Conservation (phyloP, 1,140 invertebrate species). For the Dendroctonus ponderosae region DNA sequence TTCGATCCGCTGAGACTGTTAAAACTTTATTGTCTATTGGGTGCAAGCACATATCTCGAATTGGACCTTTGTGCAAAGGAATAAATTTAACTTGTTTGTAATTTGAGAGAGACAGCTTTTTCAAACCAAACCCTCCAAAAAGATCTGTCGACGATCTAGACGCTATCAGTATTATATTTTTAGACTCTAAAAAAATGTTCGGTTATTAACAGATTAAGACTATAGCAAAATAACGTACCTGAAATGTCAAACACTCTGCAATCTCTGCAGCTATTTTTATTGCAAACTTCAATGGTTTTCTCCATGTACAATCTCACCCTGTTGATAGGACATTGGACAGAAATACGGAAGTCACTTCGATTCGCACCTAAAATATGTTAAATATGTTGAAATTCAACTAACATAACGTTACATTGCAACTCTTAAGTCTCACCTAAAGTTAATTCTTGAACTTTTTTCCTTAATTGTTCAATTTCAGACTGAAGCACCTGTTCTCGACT, state of each 20-base stretch:
- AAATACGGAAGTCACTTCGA: slow-evolving; percentile 10
- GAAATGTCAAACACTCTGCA: slow-evolving; percentile 78
- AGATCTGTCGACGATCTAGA: slow-evolving; percentile 62
- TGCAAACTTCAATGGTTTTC: slow-evolving; percentile 63
- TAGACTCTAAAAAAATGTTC: slow-evolving; percentile 39
- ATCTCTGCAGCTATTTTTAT: slow-evolving; percentile 68
- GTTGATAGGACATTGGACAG: slow-evolving; percentile 21
- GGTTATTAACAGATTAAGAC: slow-evolving; percentile 34
- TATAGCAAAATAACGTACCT: slow-evolving; percentile 35
- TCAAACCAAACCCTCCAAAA: slow-evolving; percentile 76
- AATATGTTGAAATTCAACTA: background rate
- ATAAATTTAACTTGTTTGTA: slow-evolving; percentile 61
- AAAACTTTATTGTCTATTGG: slow-evolving; percentile 66
- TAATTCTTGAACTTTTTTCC: slow-evolving; percentile 45
- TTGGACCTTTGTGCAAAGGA: slow-evolving; percentile 66
- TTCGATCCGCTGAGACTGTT: slow-evolving; percentile 76
- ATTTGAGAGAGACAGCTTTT: slow-evolving; percentile 67
- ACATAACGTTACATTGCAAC: too few species aligned
- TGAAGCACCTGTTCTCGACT: slow-evolving; percentile 42
- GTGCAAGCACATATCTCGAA: slow-evolving; percentile 78
- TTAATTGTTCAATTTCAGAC: slow-evolving; percentile 45
- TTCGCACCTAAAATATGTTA: slow-evolving; percentile 17
- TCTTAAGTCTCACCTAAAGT: slow-evolving; percentile 13
- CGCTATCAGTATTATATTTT: slow-evolving; percentile 68
- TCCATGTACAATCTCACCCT: slow-evolving; percentile 57